Evolutionary conservation across 1,140 invertebrate species (phyloP), one percentile per base, ranked within the genome.

Genomic region (Samia ricini): DNA sequence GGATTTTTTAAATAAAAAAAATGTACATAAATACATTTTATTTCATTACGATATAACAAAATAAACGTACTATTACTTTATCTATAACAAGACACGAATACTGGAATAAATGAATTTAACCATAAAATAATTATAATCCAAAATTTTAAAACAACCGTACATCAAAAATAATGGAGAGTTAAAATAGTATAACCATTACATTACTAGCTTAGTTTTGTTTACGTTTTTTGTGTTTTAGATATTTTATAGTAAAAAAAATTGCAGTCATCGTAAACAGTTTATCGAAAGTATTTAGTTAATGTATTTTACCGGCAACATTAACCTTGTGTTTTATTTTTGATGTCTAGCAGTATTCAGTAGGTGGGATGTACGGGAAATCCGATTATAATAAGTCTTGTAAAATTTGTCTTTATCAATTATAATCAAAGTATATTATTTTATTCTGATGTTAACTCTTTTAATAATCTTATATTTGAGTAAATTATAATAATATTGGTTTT

Each of bases 211-310:
- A 42, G 33, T 42, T 8, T 12, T 42, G 33, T 42, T 42, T 42
- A 42, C 33, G 33, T 42, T 42, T 12, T 42, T 42, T 42, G 33
- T 42, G 4, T 42, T 42, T 42, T 42, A n/a, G 7, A 5, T 42
- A 42, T 42, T 7, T 4, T 42, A 42, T 42, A 42, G 33, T 42
- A 42, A 42, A 42, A 42, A 42, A 42, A 42, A 29, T 10, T 42
- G 33, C 33, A 42, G 33, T 42, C 33, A 12, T 42, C 33, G 33
- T 42, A 42, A 42, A 42, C 33, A 42, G 33, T 42, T 12, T 42
- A 15, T 42, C n/a, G 33, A 42, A 42, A 42, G 33, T 42, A 42
- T 42, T 42, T 42, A 42, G 33, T 42, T 42, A 42, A 42, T 42
- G n/a, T 15, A 15, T 42, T 42, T 5, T 42, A 42, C 33, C 33